Conservation (phyloP, 2,888 invertebrate genomes). For the Drosophila fulvimacula region DNA sequence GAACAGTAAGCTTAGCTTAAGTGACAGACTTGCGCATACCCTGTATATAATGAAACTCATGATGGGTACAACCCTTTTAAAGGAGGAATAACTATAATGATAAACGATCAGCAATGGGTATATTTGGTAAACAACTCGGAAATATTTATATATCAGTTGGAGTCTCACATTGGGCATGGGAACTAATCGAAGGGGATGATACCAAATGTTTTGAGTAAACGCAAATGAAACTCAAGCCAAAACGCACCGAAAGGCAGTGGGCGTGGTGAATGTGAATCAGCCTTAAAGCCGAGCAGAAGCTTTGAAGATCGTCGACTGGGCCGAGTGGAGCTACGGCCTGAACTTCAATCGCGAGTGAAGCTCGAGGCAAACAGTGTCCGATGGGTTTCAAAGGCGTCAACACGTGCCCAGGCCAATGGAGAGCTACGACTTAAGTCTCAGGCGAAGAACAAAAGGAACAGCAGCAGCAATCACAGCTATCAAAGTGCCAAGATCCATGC, state of each 20-base stretch:
- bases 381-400: conserved; percentile 10
- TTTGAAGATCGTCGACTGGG: neutral
- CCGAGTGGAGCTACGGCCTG: neutral
- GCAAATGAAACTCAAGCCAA: neutral
- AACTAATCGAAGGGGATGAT: neutral
- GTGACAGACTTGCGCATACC: neutral
- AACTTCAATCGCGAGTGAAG: neutral
- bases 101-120: no score
- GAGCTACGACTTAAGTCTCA: no score
- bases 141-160: neutral
- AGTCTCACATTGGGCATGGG: neutral
- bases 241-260: neutral
- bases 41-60: neutral
- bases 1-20: neutral
- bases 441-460: neutral
- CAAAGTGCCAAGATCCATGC: neutral
- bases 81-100: neutral
- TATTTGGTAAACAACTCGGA: neutral
- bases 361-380: neutral
- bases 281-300: conserved; percentile 1
- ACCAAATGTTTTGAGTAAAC: neutral
- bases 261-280: neutral
- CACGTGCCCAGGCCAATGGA: conserved; percentile 14
- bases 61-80: no score
- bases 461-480: neutral